Percentiles rank a stretch among this genome's conserved stretches.
These are phyloP conservation scores for Ceriagrion tenellum DNA, from an alignment of 2,888 invertebrate genomes.

Conservation along the genomic window DNA sequence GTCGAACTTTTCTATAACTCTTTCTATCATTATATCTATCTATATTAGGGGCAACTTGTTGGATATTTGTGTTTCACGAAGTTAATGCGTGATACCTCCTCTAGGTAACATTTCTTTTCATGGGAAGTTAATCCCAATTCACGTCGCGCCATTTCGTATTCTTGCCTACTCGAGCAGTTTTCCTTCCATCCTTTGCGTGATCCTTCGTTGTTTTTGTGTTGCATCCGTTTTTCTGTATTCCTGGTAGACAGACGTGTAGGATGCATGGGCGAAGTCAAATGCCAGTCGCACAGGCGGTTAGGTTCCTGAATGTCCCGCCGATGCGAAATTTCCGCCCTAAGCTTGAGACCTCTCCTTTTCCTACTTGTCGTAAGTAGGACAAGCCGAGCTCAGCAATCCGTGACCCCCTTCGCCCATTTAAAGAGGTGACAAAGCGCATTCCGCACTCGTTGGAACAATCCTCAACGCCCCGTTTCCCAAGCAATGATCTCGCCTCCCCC, in stretches of 20 bases:
- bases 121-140: no score
- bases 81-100: no score
- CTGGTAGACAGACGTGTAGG: background rate
- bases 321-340: background rate
- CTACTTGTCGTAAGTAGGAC: background rate
- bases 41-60: no score
- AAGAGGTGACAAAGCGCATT: background rate
- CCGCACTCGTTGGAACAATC: background rate
- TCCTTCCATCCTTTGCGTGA: no score
- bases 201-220: background rate
- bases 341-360: background rate
- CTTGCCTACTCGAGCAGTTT: background rate
- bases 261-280: background rate
- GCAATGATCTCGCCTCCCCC: background rate
- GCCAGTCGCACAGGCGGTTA: background rate
- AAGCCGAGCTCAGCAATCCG: conserved; percentile 28
- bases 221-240: background rate
- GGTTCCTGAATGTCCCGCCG: background rate
- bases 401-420: background rate
- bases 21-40: no score
- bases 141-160: background rate
- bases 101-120: no score
- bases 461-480: background rate
- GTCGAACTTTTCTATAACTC: no score
- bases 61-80: no score